phyloP scores from a whole-genome alignment of 2,888 invertebrate species.

The Heptascelio sp. region DNA sequence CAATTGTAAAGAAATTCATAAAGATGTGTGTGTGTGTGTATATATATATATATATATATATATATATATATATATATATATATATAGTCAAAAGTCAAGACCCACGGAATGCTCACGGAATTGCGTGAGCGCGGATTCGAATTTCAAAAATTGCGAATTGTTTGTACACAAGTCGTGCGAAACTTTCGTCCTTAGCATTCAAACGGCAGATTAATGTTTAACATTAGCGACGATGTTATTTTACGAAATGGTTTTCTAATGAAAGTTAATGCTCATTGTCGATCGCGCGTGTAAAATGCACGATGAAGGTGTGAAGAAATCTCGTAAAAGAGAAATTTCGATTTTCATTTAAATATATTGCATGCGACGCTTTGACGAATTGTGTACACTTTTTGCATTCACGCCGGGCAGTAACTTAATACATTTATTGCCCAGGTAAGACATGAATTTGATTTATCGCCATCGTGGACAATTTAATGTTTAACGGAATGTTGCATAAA shows the following conservation, averaged over 20 bases:
- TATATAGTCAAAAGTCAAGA: constrained; percentile 42
- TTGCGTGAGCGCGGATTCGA: constrained; percentile 28
- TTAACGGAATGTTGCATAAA: too few species aligned
- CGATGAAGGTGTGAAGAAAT: too few species aligned
- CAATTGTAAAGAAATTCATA: constrained; percentile 31
- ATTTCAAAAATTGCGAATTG: constrained; percentile 26
- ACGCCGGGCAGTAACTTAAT: too few species aligned
- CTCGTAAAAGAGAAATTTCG: neutral
- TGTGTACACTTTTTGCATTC: too few species aligned
- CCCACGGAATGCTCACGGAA: constrained; percentile 56
- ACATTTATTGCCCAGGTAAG: too few species aligned
- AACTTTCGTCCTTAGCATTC: constrained; percentile 43
- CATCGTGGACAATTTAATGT: too few species aligned
- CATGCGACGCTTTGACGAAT: too few species aligned
- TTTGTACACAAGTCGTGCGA: constrained; percentile 47
- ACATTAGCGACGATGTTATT: constrained; percentile 30
- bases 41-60: too few species aligned
- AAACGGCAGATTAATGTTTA: constrained; percentile 39
- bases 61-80: too few species aligned
- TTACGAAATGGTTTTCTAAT: constrained; percentile 44
- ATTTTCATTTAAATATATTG: neutral
- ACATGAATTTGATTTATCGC: too few species aligned
- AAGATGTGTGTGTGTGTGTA: too few species aligned
- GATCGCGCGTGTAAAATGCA: neutral
- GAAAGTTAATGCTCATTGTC: constrained; percentile 27